Evolutionary conservation across 2,113 vertebrate species (phyloP), one percentile per base, ranked within the genome.

Genomic region (Phrynosoma blainvillii): DNA sequence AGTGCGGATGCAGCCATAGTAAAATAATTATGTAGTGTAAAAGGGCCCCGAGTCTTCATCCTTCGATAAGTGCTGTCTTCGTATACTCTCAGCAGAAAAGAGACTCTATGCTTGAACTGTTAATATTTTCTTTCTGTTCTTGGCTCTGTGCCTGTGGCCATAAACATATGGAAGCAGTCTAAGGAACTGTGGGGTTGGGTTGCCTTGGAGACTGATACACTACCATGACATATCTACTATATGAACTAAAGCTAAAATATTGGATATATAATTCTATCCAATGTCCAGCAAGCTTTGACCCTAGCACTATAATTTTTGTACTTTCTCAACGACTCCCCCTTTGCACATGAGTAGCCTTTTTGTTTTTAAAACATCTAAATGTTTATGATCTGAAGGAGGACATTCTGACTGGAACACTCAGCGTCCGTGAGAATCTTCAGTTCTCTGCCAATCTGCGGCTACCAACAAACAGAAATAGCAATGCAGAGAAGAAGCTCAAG

Each of bases 371-470:
- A 16, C 71, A n/a, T 30, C 16, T 27, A 18, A 25, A 23, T 86
- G 36, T 32, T n/a, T 30, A 13, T 86, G 40, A 30, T 30, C 65
- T 84, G n/a, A 32, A 97, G 97, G 97, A 97, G 62, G 96, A 97
- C 83, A 93, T 97, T 79, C 74, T 97, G 80, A 97, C 97, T 96
- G 97, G 97, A 13, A 97, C 97, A 1, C 92, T 97, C 87, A 94
- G 86, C 18, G 95, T 97, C 77, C 94, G 92, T 71, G 97, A 97
- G 89, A 97, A 97, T 92, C 96, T 97, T 12, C 89, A 95, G 93
- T 97, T 97, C 93, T 97, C 97, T 52, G 97, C 94, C 32, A 97
- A 96, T 89, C 93, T 97, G 76, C 96, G 97, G 23, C 96, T 97
- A 54, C 65, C 92, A 40, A 95, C 86, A 0, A 25, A 87, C 13